These are phyloP conservation scores for Gari tellinella DNA, from an alignment of 2,888 invertebrate species.

Conservation along the genomic window DNA sequence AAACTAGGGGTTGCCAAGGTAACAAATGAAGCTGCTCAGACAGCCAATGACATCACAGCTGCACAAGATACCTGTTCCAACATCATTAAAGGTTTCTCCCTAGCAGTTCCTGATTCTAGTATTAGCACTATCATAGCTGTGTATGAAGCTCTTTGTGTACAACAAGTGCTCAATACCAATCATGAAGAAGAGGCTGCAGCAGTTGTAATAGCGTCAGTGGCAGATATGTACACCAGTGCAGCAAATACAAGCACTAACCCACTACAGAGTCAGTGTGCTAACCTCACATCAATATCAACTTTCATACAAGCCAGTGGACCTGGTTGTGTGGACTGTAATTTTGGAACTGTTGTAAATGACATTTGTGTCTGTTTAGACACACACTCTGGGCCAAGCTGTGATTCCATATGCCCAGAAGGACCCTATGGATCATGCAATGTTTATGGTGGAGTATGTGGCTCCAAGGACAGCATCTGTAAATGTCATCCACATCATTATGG, in stretches of 20 bases:
- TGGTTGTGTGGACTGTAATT: constrained; percentile 56
- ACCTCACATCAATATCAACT: constrained; percentile 20
- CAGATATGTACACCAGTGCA: constrained; percentile 37
- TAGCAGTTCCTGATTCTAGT: constrained; percentile 26
- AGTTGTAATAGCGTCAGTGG: constrained; percentile 33
- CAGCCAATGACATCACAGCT: constrained; percentile 20
- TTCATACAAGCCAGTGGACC: constrained; percentile 55
- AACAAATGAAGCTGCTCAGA: constrained; percentile 28
- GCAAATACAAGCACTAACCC: constrained; percentile 48
- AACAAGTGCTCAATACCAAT: constrained; percentile 45
- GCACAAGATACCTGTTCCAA: constrained; percentile 43
- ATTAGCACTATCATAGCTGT: constrained; percentile 31
- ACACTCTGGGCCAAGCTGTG: constrained; percentile 67
- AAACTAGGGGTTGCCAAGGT: constrained; percentile 31
- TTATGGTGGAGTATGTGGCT: constrained; percentile 60
- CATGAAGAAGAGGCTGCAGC: constrained; percentile 52
- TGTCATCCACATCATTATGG: constrained; percentile 65
- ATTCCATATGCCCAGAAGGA: constrained; percentile 60
- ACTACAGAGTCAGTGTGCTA: constrained; percentile 29
- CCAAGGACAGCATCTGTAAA: constrained; percentile 57
- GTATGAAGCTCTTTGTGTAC: constrained; percentile 53
- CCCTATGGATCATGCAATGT: constrained; percentile 58
- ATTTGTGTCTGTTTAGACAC: constrained; percentile 63
- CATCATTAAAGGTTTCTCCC: constrained; percentile 47
- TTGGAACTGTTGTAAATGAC: constrained; percentile 50